These are phyloP conservation scores for Lasiurus cinereus DNA, from an alignment of 2,113 vertebrate species.

Conservation along the genomic window DNA sequence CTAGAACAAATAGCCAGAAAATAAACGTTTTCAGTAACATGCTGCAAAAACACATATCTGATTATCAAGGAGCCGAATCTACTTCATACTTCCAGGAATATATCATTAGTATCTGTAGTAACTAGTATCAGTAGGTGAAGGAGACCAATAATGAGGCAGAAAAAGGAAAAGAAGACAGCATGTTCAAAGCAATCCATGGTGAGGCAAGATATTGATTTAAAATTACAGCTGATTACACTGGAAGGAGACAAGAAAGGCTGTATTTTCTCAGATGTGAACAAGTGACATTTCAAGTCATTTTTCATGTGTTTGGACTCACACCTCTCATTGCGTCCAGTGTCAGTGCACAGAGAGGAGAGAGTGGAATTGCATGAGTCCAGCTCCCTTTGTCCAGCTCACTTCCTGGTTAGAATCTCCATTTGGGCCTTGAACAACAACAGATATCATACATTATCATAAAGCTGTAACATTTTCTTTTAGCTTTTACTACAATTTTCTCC, in stretches of 20 bases:
- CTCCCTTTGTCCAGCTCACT: conserved; percentile 23
- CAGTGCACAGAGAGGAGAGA: not conserved
- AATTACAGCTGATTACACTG: conserved; percentile 73
- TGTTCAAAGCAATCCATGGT: conserved; percentile 59
- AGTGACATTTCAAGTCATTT: conserved; percentile 69
- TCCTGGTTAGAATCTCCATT: not conserved
- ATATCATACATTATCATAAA: conserved; percentile 9
- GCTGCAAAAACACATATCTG: conserved; percentile 56
- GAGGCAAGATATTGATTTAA: conserved; percentile 76
- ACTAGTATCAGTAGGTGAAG: conserved; percentile 67
- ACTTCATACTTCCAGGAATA: conserved; percentile 60
- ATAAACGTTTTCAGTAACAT: conserved; percentile 61
- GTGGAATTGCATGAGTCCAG: conserved; percentile 42
- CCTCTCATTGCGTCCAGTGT: not conserved
- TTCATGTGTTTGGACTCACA: conserved; percentile 68
- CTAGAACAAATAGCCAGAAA: conserved; percentile 65
- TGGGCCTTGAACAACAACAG: not conserved
- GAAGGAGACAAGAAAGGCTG: conserved; percentile 56
- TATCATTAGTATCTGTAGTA: conserved; percentile 62
- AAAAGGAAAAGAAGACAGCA: conserved; percentile 62
- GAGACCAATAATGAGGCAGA: conserved; percentile 72
- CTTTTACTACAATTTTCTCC: not conserved
- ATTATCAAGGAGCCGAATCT: conserved; percentile 43
- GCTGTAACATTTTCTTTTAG: not conserved
- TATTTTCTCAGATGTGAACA: conserved; percentile 64